Conservation (phyloP, 1,140 invertebrate genomes). For the Vanessa atalanta region DNA sequence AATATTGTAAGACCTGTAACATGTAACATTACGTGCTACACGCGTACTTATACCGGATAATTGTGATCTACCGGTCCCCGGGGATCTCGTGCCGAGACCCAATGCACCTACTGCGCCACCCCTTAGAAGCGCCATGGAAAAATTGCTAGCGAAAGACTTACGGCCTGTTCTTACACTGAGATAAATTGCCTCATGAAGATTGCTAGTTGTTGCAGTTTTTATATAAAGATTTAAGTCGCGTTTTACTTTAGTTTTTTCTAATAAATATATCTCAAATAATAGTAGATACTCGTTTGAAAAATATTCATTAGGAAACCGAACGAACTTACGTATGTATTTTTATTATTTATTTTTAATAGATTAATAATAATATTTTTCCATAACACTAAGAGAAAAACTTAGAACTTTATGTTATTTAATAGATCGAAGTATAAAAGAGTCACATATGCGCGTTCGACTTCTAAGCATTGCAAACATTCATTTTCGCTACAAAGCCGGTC, state of each 20-base stretch:
- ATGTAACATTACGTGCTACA: conserved; percentile 56
- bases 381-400: neutral
- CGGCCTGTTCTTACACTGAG: conserved; percentile 48
- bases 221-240: conserved; percentile 3
- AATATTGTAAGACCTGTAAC: conserved; percentile 27
- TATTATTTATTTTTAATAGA: too few species aligned
- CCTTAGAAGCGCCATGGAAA: conserved; percentile 46
- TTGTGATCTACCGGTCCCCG: conserved; percentile 64
- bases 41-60: conserved; percentile 53
- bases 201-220: conserved; percentile 43
- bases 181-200: conserved; percentile 46
- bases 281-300: neutral
- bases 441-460: conserved; percentile 45
- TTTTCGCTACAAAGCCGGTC: conserved; percentile 72
- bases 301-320: too few species aligned
- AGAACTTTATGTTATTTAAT: neutral
- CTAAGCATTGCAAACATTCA: conserved; percentile 64
- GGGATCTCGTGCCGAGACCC: conserved; percentile 39
- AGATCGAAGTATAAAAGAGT: neutral
- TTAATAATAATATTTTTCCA: too few species aligned
- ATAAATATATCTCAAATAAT: neutral
- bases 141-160: conserved; percentile 62
- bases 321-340: too few species aligned
- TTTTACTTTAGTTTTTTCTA: neutral
- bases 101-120: conserved; percentile 46